phyloP scores from a whole-genome alignment of 2,888 invertebrate genomes.

The Sycophila texana region DNA sequence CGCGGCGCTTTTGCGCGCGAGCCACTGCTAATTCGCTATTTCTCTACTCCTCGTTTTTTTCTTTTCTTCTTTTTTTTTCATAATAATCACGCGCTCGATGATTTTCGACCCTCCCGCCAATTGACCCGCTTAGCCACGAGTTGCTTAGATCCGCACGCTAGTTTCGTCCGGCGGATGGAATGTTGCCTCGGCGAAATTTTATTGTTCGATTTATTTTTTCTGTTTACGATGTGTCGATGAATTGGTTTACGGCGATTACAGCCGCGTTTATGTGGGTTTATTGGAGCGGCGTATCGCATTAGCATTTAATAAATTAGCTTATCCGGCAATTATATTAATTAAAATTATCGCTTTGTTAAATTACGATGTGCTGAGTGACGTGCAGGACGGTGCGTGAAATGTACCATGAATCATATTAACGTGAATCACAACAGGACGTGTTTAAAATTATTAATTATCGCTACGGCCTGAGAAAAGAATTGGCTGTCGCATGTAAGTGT shows the following conservation, averaged over 20 bases:
- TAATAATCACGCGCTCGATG: conserved; percentile 31
- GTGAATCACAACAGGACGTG: conserved; percentile 53
- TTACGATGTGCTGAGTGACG: conserved; percentile 19
- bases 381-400: conserved; percentile 25
- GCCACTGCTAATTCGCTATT: too few species aligned
- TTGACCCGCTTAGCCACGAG: conserved; percentile 22
- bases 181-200: too few species aligned
- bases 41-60: neutral
- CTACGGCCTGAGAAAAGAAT: conserved; percentile 7
- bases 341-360: neutral
- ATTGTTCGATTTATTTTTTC: too few species aligned
- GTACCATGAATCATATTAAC: conserved; percentile 20
- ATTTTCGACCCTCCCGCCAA: conserved; percentile 30
- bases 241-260: neutral
- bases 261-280: neutral
- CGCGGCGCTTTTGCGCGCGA: too few species aligned
- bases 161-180: too few species aligned
- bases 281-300: neutral
- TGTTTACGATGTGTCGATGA: too few species aligned
- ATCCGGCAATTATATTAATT: neutral
- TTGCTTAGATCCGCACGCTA: too few species aligned
- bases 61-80: neutral
- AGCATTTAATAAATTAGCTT: neutral
- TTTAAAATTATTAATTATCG: conserved; percentile 51
- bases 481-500: neutral